Evolutionary conservation across 2,888 invertebrate genomes (phyloP).

Genomic region (Watsonalla binaria): DNA sequence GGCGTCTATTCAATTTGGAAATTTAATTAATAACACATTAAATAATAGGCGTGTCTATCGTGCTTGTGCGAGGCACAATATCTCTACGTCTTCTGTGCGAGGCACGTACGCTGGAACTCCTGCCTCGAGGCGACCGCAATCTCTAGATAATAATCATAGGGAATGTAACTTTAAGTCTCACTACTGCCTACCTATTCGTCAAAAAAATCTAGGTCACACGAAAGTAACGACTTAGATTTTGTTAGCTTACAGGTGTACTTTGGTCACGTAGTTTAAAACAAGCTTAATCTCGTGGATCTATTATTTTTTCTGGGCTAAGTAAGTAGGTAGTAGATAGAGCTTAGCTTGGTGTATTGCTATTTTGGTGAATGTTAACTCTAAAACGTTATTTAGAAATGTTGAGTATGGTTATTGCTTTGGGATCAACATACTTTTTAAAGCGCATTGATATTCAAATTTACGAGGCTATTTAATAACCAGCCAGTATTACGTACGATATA

Average conservation of each 20-base stretch:
- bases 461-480: too few relatives aligned
- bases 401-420: not conserved
- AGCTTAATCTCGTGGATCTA: too few relatives aligned
- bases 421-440: not conserved
- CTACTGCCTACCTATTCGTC: not conserved
- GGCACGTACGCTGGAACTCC: slow-evolving; percentile 12
- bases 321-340: not conserved
- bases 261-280: too few relatives aligned
- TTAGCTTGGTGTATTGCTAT: not conserved
- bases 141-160: slow-evolving; percentile 22
- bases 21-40: not conserved
- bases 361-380: not conserved
- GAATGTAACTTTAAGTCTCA: slow-evolving; percentile 10
- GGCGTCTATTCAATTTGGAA: too few relatives aligned
- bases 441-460: not conserved
- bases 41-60: slow-evolving; percentile 8
- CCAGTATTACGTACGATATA: too few relatives aligned
- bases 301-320: not conserved
- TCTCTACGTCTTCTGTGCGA: slow-evolving; percentile 4
- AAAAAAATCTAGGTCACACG: not conserved
- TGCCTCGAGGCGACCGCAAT: slow-evolving; percentile 28
- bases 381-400: not conserved
- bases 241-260: not conserved
- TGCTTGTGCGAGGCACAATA: not conserved
- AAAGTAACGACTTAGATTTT: not conserved